Conservation (phyloP, 2,113 vertebrate genomes). For the Megaceryle torquata region DNA sequence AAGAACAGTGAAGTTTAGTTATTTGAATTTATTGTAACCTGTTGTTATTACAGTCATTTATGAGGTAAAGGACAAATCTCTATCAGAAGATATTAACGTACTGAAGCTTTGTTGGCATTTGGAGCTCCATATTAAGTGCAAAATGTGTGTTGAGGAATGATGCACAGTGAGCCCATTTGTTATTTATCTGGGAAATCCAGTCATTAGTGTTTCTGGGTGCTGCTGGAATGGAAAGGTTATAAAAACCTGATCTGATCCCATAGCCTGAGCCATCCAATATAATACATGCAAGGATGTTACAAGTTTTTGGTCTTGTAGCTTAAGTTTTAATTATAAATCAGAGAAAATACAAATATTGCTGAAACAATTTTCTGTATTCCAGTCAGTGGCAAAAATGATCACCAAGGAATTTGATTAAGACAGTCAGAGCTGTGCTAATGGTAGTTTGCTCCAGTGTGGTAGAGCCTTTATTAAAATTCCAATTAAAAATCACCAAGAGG, state of each 20-base stretch:
- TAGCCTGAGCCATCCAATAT: not conserved
- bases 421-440: not conserved
- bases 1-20: not conserved
- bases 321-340: not conserved
- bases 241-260: not conserved
- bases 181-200: not conserved
- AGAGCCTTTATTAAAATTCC: conserved; percentile 27
- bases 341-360: not conserved
- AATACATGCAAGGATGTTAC: not conserved
- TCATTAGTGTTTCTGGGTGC: not conserved
- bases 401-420: conserved; percentile 8
- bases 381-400: not conserved
- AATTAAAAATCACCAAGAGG: conserved; percentile 21
- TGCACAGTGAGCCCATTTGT: not conserved
- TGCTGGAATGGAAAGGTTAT: not conserved
- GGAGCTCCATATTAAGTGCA: not conserved
- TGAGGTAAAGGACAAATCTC: not conserved
- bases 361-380: not conserved
- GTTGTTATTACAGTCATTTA: not conserved
- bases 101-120: not conserved
- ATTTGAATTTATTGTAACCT: not conserved
- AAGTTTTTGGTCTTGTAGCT: not conserved
- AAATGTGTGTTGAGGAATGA: not conserved
- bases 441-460: not conserved
- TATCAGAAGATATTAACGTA: not conserved